phyloP scores from a whole-genome alignment of 2,113 vertebrate species.

The Cyanocitta stelleri region DNA sequence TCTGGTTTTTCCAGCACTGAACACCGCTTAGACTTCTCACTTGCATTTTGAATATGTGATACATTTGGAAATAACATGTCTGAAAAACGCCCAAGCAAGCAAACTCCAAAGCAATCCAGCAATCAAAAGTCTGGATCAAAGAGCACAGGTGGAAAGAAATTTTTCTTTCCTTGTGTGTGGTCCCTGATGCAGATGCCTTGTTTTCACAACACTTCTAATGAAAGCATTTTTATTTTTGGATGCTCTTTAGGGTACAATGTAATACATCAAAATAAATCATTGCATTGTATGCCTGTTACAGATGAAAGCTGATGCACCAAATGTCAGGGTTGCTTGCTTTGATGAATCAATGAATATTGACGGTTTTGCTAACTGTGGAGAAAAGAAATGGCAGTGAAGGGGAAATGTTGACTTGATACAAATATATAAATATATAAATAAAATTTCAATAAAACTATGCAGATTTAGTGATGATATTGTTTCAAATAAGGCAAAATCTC shows the following conservation, averaged over 20 bases:
- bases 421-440: neutral
- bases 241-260: neutral
- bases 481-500: neutral
- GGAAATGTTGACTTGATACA: neutral
- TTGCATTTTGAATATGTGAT: neutral
- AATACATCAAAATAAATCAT: slow-evolving; percentile 5
- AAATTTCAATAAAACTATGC: fast-evolving
- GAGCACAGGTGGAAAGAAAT: neutral
- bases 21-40: neutral
- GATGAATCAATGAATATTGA: neutral
- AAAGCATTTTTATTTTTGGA: slow-evolving; percentile 2
- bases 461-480: neutral
- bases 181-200: neutral
- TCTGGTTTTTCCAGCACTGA: neutral
- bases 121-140: neutral
- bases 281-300: neutral
- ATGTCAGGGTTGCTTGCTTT: neutral
- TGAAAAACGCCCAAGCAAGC: neutral
- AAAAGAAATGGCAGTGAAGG: neutral
- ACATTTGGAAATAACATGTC: neutral
- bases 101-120: neutral
- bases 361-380: neutral
- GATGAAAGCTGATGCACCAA: neutral
- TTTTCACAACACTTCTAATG: slow-evolving; percentile 4
- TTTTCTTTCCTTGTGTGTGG: neutral